Evolutionary conservation across 2,888 invertebrate species (phyloP).

Genomic region (Habroteleia sp.): DNA sequence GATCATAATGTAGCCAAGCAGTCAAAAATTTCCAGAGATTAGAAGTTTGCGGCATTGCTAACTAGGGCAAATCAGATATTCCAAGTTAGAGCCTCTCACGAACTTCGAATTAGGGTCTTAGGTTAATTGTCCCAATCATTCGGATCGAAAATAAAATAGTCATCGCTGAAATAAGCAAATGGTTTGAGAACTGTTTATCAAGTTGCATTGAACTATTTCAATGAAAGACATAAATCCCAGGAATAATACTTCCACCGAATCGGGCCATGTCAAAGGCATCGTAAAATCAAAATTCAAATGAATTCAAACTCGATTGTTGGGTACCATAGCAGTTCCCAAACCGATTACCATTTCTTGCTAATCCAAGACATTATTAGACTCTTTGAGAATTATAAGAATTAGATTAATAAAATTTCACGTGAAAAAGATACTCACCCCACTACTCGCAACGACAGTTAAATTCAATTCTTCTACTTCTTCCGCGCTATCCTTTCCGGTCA

Average conservation of each 20-base stretch:
- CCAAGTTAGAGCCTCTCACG: conserved; percentile 53
- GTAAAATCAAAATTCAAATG: conserved; percentile 24
- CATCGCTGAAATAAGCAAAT: conserved; percentile 20
- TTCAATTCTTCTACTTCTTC: conserved; percentile 49
- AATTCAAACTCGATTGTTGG: too few relatives aligned
- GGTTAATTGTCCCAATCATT: conserved; percentile 52
- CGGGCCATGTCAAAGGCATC: neutral
- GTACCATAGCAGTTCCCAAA: conserved; percentile 10
- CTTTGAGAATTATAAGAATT: neutral
- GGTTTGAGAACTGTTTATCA: conserved; percentile 4
- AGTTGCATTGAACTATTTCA: conserved; percentile 10
- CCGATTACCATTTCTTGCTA: conserved; percentile 4
- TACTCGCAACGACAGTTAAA: conserved; percentile 7
- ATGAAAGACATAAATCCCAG: neutral
- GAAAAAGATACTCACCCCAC: conserved; percentile 25
- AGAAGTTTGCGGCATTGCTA: conserved; percentile 51
- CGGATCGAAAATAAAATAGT: conserved; percentile 22
- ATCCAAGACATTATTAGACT: too few relatives aligned
- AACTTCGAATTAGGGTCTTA: conserved; percentile 44
- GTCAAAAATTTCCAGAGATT: conserved; percentile 39
- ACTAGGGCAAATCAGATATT: conserved; percentile 62
- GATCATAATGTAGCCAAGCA: too few relatives aligned
- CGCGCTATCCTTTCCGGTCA: conserved; percentile 6
- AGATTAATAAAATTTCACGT: too few relatives aligned
- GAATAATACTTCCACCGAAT: too few relatives aligned